Evolutionary conservation across 2,888 invertebrate genomes (phyloP).

Genomic region (Chalcosyrphus nemorum): DNA sequence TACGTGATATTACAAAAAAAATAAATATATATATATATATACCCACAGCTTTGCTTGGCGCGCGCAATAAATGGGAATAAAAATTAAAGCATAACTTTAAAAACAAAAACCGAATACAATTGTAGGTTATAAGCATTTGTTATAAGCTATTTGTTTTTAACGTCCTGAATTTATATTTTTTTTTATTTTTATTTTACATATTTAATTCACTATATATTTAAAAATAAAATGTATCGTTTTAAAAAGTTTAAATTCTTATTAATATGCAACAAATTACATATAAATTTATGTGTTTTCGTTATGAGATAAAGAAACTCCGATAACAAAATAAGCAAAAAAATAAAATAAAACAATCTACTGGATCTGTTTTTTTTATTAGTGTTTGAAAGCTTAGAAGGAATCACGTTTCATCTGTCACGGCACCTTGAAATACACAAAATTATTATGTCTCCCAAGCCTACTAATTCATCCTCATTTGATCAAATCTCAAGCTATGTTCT

Average conservation of each 20-base stretch:
- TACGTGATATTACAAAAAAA: conserved; percentile 20
- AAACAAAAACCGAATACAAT: neutral
- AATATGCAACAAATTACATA: neutral
- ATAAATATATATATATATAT: neutral
- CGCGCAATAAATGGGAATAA: neutral
- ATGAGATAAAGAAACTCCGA: neutral
- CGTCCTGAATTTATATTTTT: neutral
- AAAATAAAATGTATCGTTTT: neutral
- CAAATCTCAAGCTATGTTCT: too few relatives aligned
- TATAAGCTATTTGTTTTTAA: neutral
- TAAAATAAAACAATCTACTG: too few relatives aligned
- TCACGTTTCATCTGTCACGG: too few relatives aligned
- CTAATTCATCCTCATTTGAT: too few relatives aligned
- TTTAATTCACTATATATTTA: neutral
- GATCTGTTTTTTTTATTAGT: too few relatives aligned
- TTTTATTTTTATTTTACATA: neutral
- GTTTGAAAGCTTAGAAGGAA: too few relatives aligned
- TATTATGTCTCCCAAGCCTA: too few relatives aligned
- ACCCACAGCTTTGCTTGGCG: conserved; percentile 14
- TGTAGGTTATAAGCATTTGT: neutral
- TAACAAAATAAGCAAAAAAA: neutral
- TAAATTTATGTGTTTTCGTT: conserved; percentile 10
- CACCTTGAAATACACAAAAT: too few relatives aligned
- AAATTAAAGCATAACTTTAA: neutral
- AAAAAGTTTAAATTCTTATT: neutral